These are phyloP conservation scores for Pterostichus niger DNA, from an alignment of 2,888 invertebrate species.

Conservation along the genomic window DNA sequence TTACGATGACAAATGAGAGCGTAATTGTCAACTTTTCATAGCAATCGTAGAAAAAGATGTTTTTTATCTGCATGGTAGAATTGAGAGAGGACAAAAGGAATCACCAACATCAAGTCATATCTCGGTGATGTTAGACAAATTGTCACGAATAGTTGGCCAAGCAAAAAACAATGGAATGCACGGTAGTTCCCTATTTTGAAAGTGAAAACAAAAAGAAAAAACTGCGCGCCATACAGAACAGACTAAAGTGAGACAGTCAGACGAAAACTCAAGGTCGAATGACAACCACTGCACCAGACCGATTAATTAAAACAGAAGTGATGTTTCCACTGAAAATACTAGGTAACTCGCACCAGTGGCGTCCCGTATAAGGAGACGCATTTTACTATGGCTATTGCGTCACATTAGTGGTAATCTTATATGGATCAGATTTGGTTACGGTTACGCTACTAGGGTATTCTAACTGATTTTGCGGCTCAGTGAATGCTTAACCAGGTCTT, in stretches of 20 bases:
- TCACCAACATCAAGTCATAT: conserved; percentile 35
- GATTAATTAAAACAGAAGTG: conserved; percentile 25
- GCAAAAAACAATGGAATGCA: conserved; percentile 56
- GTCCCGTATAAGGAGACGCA: neutral
- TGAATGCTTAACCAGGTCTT: neutral
- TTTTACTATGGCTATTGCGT: too few species aligned
- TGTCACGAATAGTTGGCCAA: conserved; percentile 33
- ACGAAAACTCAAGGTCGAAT: conserved; percentile 39
- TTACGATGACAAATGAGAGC: too few species aligned
- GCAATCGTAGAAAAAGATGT: too few species aligned
- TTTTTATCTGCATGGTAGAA: neutral
- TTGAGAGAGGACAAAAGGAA: neutral
- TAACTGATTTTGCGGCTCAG: conserved; percentile 30
- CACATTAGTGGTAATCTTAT: neutral
- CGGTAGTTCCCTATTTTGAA: conserved; percentile 55
- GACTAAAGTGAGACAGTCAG: conserved; percentile 7
- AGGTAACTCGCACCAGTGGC: neutral
- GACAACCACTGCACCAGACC: conserved; percentile 40
- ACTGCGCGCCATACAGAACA: conserved; percentile 18
- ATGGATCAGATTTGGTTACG: neutral
- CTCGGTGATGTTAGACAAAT: conserved; percentile 44
- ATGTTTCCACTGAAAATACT: conserved; percentile 24
- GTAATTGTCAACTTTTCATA: too few species aligned
- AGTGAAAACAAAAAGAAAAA: conserved; percentile 52
- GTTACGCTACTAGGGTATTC: neutral